Evolutionary conservation across 1,140 invertebrate species (phyloP).

Genomic region (Musca domestica): DNA sequence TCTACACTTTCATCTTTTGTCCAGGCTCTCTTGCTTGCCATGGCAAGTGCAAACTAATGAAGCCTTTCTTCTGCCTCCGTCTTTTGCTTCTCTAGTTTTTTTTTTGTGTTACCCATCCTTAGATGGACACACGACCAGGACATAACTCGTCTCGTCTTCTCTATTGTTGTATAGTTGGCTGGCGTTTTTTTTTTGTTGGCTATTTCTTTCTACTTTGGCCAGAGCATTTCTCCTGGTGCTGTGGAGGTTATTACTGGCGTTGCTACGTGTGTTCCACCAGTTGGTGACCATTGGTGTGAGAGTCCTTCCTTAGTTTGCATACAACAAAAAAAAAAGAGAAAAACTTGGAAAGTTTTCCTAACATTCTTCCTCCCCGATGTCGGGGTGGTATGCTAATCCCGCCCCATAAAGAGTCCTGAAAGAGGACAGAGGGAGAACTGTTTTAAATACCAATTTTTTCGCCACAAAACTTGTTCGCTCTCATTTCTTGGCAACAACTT

Average conservation of each 20-base stretch:
- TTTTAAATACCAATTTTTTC: conserved; percentile 16
- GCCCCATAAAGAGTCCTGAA: background rate
- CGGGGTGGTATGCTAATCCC: conserved; percentile 5
- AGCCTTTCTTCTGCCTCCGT: background rate
- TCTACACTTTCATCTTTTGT: background rate
- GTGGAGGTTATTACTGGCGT: background rate
- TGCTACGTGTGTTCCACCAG: too few species aligned
- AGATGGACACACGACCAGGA: background rate
- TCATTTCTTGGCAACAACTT: too few species aligned
- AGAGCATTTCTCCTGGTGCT: background rate
- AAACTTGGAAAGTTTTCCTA: too few species aligned
- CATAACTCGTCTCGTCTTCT: too few species aligned
- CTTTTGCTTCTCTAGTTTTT: background rate
- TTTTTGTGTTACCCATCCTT: background rate
- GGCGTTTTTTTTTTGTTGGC: background rate
- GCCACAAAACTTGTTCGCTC: background rate
- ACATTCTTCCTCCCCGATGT: too few species aligned
- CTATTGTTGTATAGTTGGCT: conserved; percentile 1
- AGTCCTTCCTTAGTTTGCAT: too few species aligned
- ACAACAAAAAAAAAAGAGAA: too few species aligned
- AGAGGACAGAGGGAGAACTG: too few species aligned
- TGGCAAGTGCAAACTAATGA: conserved; percentile 10
- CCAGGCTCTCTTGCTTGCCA: background rate
- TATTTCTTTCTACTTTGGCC: too few species aligned
- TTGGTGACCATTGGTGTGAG: too few species aligned